A percentile compares a stretch with the other conserved stretches of the same genome.
These are phyloP conservation scores for Phenganax subtilis DNA, from an alignment of 92 coral and sea anemone species.

Conservation along the genomic window DNA sequence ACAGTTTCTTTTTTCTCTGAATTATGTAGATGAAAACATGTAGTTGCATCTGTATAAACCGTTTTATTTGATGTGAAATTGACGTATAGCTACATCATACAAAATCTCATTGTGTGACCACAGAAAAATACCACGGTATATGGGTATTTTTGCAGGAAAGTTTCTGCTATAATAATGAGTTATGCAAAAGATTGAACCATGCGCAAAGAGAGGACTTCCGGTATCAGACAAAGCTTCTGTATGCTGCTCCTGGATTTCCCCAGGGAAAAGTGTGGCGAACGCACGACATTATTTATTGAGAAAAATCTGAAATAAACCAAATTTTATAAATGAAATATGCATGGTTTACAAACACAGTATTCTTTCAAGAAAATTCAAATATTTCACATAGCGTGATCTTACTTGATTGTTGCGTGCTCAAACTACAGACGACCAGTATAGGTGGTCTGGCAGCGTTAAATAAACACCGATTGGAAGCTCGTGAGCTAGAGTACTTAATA, in stretches of 20 bases:
- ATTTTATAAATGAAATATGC: not conserved
- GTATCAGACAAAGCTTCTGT: not conserved
- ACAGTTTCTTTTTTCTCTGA: not conserved
- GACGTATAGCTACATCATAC: too few species aligned
- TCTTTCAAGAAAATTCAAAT: not conserved
- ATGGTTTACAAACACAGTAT: not conserved
- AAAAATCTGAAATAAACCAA: not conserved
- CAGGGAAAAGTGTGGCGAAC: not conserved
- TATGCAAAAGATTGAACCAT: not conserved
- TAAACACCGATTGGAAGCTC: constrained; percentile 8
- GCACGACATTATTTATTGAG: not conserved
- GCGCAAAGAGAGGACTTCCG: constrained; percentile 7
- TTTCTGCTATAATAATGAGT: not conserved
- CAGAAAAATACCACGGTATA: too few species aligned
- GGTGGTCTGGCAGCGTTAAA: constrained; percentile 7
- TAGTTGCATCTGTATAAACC: too few species aligned
- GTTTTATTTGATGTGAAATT: too few species aligned
- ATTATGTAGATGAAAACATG: not conserved
- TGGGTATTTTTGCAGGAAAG: too few species aligned
- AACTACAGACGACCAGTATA: constrained; percentile 10
- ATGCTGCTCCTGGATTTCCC: not conserved
- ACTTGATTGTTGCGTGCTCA: not conserved
- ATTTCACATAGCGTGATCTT: not conserved
- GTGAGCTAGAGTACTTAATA: constrained; percentile 8
- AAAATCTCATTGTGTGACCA: too few species aligned